Percentiles rank a stretch among this genome's conserved stretches.
phyloP scores from a whole-genome alignment of 2,797 vertebrate species.

The Pseudocheirus occidentalis region DNA sequence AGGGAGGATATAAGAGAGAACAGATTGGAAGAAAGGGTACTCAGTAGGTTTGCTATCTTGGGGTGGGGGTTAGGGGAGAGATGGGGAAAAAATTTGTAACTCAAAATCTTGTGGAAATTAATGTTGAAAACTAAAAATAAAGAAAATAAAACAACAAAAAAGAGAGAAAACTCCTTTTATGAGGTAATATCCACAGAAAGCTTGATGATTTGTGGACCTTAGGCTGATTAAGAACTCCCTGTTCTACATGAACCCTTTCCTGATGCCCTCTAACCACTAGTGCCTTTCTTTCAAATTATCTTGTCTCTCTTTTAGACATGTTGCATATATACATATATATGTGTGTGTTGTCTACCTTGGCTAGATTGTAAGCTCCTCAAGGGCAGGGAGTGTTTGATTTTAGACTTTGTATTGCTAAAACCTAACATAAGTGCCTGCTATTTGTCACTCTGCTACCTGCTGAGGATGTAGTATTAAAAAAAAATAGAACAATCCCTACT shows the following conservation, averaged over 20 bases:
- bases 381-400: not conserved
- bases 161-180: not conserved
- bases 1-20: no score
- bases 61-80: no score
- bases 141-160: no score
- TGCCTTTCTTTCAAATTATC: not conserved
- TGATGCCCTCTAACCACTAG: not conserved
- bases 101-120: no score
- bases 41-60: no score
- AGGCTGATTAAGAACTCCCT: not conserved
- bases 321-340: not conserved
- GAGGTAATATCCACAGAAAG: not conserved
- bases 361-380: not conserved
- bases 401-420: not conserved
- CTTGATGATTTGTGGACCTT: not conserved
- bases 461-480: not conserved
- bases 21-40: no score
- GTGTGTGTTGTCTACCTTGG: not conserved
- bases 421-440: not conserved
- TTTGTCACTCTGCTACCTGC: not conserved
- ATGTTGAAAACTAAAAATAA: no score
- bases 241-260: not conserved
- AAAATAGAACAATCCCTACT: conserved; percentile 5
- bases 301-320: not conserved
- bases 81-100: no score